Evolutionary conservation across 2,888 invertebrate genomes (phyloP).

Genomic region (Cerastis leucographa): DNA sequence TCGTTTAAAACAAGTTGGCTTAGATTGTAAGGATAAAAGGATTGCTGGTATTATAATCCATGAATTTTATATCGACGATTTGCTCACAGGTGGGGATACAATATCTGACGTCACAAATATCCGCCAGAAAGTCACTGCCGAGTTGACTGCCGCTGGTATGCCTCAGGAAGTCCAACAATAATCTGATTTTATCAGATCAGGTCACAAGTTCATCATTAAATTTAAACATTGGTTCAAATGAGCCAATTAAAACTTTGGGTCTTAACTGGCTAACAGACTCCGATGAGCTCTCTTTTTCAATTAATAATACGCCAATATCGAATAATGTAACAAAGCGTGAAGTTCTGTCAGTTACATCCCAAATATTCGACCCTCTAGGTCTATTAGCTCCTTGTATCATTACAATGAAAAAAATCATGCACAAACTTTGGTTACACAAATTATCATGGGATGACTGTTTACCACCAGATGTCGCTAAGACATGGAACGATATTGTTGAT

Average conservation of each 20-base stretch:
- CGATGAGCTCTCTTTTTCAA: constrained; percentile 47
- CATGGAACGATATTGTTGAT: constrained; percentile 3
- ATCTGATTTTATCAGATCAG: not conserved
- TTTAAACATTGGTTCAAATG: constrained; percentile 34
- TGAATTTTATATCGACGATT: not conserved
- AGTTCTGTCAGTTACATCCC: not conserved
- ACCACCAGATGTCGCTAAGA: constrained; percentile 1
- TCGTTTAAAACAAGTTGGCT: constrained; percentile 1
- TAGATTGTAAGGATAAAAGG: not conserved
- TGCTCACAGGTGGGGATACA: not conserved
- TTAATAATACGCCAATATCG: constrained; percentile 36
- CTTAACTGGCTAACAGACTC: constrained; percentile 52
- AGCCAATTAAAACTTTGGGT: constrained; percentile 29
- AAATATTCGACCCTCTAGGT: constrained; percentile 65
- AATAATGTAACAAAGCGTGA: constrained; percentile 47
- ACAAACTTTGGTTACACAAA: constrained; percentile 61
- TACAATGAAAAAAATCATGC: constrained; percentile 60
- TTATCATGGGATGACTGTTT: constrained; percentile 63
- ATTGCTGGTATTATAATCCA: not conserved
- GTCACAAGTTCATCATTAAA: constrained; percentile 25
- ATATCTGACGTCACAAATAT: not conserved
- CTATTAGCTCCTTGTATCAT: constrained; percentile 62
- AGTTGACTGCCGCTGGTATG: constrained; percentile 4
- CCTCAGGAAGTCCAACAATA: not conserved
- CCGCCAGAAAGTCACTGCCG: not conserved